phyloP scores from a whole-genome alignment of 2,888 invertebrate species.

The Drosophila vallismaia region DNA sequence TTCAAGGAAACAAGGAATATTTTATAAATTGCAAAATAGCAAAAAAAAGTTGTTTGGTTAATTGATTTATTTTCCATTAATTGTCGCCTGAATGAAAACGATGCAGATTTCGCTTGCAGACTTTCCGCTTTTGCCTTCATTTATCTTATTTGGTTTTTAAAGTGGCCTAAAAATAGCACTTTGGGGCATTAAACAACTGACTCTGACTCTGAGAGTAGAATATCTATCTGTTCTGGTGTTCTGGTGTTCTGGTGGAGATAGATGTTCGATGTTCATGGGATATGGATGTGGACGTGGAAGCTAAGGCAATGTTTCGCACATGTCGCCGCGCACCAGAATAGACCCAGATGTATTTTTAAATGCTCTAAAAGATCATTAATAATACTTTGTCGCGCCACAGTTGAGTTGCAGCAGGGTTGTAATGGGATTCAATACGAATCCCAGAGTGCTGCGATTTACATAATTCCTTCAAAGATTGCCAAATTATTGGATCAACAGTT shows the following conservation, averaged over 20 bases:
- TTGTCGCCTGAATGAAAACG: not conserved
- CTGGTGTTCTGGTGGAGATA: slow-evolving; percentile 24
- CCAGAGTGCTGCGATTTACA: slow-evolving; percentile 18
- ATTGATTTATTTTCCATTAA: not conserved
- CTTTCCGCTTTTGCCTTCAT: slow-evolving; percentile 17
- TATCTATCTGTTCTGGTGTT: not conserved
- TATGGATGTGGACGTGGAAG: slow-evolving; percentile 11
- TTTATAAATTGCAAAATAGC: too few species aligned
- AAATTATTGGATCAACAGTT: slow-evolving; percentile 50
- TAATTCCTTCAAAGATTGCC: slow-evolving; percentile 36
- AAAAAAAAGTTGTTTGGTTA: not conserved
- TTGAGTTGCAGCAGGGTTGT: slow-evolving; percentile 42
- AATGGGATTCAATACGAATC: slow-evolving; percentile 11
- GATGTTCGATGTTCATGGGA: slow-evolving; percentile 20
- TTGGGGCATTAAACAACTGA: slow-evolving; percentile 46
- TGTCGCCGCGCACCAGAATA: slow-evolving; percentile 56
- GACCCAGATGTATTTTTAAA: slow-evolving; percentile 67
- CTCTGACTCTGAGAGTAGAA: slow-evolving; percentile 39
- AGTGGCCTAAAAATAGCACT: slow-evolving; percentile 30
- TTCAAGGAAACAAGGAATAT: not conserved
- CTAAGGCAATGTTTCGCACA: slow-evolving; percentile 26
- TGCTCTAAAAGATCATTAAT: slow-evolving; percentile 71
- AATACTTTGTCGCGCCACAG: slow-evolving; percentile 63
- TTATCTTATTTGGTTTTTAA: slow-evolving; percentile 28
- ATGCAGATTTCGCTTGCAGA: slow-evolving; percentile 18